Percentiles rank a stretch among this genome's conserved stretches.
Conservation (phyloP, 1,140 invertebrate species). For the Homarus americanus region DNA sequence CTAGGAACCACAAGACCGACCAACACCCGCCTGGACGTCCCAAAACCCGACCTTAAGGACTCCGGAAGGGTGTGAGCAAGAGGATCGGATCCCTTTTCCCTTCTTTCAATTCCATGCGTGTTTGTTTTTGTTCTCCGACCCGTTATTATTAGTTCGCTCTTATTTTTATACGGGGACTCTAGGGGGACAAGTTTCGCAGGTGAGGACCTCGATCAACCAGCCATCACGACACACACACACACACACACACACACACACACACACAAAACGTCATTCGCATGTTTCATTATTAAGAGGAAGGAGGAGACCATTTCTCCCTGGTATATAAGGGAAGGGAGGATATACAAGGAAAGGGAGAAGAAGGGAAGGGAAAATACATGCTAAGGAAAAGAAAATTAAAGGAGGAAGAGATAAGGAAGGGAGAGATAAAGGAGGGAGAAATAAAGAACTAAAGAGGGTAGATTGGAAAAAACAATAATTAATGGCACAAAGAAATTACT, state of each 20-base stretch:
- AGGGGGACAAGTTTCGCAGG: constrained; percentile 30
- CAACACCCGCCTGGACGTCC: neutral
- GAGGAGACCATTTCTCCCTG: neutral
- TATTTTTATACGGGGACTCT: neutral
- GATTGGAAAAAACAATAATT: too few relatives aligned
- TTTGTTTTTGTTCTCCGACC: constrained; percentile 58
- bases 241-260: too few relatives aligned
- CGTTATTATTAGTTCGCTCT: constrained; percentile 55
- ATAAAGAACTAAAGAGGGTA: too few relatives aligned
- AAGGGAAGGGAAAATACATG: too few relatives aligned
- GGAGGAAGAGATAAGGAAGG: too few relatives aligned
- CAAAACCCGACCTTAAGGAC: neutral
- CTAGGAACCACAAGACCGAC: neutral
- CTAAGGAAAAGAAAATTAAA: too few relatives aligned
- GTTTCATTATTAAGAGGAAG: constrained; percentile 26
- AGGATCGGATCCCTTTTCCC: neutral
- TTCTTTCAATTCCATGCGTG: constrained; percentile 8
- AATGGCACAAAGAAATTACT: too few relatives aligned
- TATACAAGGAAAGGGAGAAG: neutral
- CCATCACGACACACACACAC: too few relatives aligned
- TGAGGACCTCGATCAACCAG: neutral
- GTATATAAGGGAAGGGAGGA: neutral
- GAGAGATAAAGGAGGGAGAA: too few relatives aligned
- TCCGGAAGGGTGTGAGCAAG: neutral
- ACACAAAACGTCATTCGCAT: constrained; percentile 1